Evolutionary conservation across 2,888 invertebrate species (phyloP).

Genomic region (Gari tellinella): DNA sequence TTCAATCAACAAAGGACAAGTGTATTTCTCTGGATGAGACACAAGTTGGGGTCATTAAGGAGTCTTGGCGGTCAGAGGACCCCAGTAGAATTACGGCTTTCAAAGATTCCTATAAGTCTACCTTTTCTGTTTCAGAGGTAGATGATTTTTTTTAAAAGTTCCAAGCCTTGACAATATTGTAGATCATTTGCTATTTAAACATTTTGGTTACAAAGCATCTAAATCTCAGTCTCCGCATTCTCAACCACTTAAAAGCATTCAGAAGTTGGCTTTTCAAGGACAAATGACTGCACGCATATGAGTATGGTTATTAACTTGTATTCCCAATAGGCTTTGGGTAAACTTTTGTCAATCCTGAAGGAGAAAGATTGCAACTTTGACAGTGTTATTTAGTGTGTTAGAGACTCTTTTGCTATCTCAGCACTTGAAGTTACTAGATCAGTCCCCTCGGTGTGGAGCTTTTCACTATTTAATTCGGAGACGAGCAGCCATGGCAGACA

Average conservation of each 20-base stretch:
- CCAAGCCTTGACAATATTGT: conserved; percentile 25
- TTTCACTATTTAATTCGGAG: conserved; percentile 31
- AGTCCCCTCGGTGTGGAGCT: conserved; percentile 26
- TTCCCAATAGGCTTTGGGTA: conserved; percentile 23
- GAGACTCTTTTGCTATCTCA: conserved; percentile 55
- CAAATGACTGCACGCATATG: conserved; percentile 30
- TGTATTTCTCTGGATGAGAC: background rate
- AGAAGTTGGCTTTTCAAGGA: conserved; percentile 39
- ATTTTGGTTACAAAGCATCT: conserved; percentile 16
- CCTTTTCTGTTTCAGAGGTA: conserved; percentile 20
- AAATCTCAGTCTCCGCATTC: conserved; percentile 10
- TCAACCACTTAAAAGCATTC: conserved; percentile 14
- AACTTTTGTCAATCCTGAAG: conserved; percentile 9
- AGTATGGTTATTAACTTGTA: conserved; percentile 23
- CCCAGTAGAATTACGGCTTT: conserved; percentile 30
- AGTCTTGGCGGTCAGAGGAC: conserved; percentile 15
- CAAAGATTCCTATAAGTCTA: conserved; percentile 19
- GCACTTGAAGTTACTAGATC: conserved; percentile 34
- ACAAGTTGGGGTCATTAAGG: conserved; percentile 9
- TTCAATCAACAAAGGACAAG: too few relatives aligned
- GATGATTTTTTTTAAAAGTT: conserved; percentile 14
- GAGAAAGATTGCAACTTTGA: conserved; percentile 26
- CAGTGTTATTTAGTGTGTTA: conserved; percentile 21
- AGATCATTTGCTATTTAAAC: conserved; percentile 23
- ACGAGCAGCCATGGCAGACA: conserved; percentile 30